A percentile compares a stretch with the other conserved stretches of the same genome.
Conservation (phyloP, 1,140 invertebrate genomes). For the Caerostris extrusa region DNA sequence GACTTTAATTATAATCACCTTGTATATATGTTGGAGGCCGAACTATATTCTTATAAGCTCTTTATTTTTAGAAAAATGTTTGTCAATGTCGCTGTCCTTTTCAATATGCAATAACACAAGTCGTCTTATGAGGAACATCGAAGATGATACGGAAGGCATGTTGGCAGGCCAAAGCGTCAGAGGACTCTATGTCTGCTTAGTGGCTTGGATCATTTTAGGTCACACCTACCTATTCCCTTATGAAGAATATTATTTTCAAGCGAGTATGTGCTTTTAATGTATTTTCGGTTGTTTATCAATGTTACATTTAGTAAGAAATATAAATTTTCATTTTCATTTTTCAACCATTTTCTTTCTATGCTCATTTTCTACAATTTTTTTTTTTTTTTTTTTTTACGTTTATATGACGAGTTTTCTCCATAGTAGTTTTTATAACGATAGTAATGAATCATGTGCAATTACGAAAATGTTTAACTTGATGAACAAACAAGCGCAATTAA, state of each 20-base stretch:
- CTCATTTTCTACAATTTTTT: too few species aligned
- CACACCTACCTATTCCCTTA: slow-evolving; percentile 57
- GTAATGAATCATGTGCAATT: too few species aligned
- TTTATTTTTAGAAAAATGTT: slow-evolving; percentile 51
- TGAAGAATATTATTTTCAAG: slow-evolving; percentile 41
- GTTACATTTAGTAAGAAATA: too few species aligned
- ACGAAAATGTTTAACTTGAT: too few species aligned
- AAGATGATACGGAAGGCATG: slow-evolving; percentile 48
- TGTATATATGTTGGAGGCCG: too few species aligned
- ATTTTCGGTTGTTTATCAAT: not conserved
- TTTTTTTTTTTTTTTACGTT: too few species aligned
- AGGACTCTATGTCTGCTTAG: slow-evolving; percentile 17
- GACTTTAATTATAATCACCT: too few species aligned
- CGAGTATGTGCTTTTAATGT: not conserved
- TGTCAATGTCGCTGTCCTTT: slow-evolving; percentile 37
- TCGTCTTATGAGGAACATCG: slow-evolving; percentile 59
- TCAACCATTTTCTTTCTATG: too few species aligned
- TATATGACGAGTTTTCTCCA: too few species aligned
- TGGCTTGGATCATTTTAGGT: slow-evolving; percentile 60
- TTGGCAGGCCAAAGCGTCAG: slow-evolving; percentile 54
- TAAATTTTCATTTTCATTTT: too few species aligned
- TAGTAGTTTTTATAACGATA: too few species aligned
- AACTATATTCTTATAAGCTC: not conserved
- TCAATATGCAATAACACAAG: slow-evolving; percentile 52
- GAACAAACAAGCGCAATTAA: too few species aligned